These are phyloP conservation scores for Pherbina coryleti DNA, from an alignment of 2,888 invertebrate species.

Conservation along the genomic window DNA sequence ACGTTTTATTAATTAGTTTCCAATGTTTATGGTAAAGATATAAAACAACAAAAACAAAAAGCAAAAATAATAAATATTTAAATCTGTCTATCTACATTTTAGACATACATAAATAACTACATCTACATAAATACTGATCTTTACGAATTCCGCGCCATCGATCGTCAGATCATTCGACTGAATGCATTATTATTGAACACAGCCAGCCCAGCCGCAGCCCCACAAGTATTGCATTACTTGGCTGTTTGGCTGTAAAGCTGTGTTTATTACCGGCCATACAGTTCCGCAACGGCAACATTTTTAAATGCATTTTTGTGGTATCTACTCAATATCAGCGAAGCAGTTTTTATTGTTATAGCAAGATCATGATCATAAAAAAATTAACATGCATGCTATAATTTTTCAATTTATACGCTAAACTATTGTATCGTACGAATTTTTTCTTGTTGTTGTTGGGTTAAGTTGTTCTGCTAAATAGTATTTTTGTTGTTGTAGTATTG, in stretches of 20 bases:
- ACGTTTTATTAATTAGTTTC: slow-evolving; percentile 8
- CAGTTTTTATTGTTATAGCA: background rate
- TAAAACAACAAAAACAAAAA: background rate
- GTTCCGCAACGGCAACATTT: background rate
- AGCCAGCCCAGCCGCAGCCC: no score
- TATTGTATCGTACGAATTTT: background rate
- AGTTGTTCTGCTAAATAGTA: background rate
- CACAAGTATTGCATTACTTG: no score
- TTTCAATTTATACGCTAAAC: background rate
- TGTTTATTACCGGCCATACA: background rate
- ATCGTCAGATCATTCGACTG: no score
- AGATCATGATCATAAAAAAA: slow-evolving; percentile 3
- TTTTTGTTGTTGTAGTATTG: background rate
- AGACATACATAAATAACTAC: no score
- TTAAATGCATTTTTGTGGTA: slow-evolving; percentile 3
- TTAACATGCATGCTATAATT: slow-evolving; percentile 3
- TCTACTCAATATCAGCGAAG: background rate
- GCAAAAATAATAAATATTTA: no score
- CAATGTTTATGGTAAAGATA: background rate
- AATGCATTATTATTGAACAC: no score
- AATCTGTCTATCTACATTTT: no score
- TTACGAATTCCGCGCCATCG: no score
- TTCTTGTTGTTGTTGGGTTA: background rate
- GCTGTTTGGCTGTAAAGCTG: no score
- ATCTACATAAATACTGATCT: no score